Evolutionary conservation across 2,113 vertebrate species (phyloP).

Genomic region (Dasyurus viverrinus): DNA sequence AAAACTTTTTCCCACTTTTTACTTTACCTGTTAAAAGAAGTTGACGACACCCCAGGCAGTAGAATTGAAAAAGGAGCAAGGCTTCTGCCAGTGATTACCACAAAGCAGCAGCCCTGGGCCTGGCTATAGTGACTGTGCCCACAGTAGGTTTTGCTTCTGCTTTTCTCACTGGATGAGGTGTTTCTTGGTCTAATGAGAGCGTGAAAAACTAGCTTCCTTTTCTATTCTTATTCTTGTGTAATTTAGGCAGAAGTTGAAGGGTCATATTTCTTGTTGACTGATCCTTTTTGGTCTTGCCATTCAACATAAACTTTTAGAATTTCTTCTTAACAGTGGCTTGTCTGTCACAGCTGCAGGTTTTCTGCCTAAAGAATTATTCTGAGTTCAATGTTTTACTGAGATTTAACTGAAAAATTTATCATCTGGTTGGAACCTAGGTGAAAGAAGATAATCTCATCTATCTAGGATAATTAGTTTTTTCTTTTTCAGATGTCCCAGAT

Average conservation of each 20-base stretch:
- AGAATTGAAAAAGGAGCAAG: slow-evolving; percentile 51
- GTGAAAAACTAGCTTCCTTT: background rate
- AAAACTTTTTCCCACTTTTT: slow-evolving; percentile 39
- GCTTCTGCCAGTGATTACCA: slow-evolving; percentile 45
- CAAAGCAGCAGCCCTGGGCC: slow-evolving; percentile 45
- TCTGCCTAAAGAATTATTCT: slow-evolving; percentile 35
- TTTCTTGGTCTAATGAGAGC: background rate
- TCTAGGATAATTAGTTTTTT: slow-evolving; percentile 27
- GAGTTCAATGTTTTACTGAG: no score
- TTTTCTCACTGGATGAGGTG: slow-evolving; percentile 43
- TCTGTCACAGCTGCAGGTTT: slow-evolving; percentile 29
- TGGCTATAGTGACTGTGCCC: slow-evolving; percentile 32
- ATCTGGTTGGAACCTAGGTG: slow-evolving; percentile 7
- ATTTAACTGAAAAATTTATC: no score
- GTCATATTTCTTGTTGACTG: slow-evolving; percentile 31
- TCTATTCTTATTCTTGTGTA: background rate
- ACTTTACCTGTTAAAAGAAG: slow-evolving; percentile 61
- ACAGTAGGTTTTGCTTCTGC: slow-evolving; percentile 17
- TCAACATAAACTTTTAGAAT: slow-evolving; percentile 34
- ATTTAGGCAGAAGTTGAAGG: slow-evolving; percentile 36
- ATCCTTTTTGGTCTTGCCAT: slow-evolving; percentile 22
- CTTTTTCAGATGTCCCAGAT: slow-evolving; percentile 39
- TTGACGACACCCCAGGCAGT: slow-evolving; percentile 47
- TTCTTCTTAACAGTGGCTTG: slow-evolving; percentile 28
- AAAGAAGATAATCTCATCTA: slow-evolving; percentile 15